phyloP scores from a whole-genome alignment of 2,797 vertebrate species.

The Cuculus canorus region DNA sequence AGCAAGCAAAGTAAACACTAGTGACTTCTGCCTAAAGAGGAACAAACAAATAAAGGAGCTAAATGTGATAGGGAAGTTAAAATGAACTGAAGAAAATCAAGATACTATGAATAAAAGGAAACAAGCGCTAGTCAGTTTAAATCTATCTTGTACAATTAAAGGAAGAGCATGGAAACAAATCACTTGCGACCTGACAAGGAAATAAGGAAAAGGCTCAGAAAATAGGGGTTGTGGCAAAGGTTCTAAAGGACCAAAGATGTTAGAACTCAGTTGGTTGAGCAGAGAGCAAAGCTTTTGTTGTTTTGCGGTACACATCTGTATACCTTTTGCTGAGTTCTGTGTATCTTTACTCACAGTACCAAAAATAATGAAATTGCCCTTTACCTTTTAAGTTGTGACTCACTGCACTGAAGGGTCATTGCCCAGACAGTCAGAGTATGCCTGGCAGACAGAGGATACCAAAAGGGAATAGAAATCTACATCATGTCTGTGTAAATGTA shows the following conservation, averaged over 20 bases:
- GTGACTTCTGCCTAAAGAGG: neutral
- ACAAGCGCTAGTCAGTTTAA: neutral
- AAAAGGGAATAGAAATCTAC: neutral
- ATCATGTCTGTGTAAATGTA: slow-evolving; percentile 36
- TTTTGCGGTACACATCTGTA: neutral
- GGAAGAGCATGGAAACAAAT: neutral
- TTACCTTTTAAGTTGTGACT: slow-evolving; percentile 50
- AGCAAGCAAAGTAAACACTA: neutral
- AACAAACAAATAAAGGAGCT: neutral
- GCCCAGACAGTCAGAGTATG: slow-evolving; percentile 48
- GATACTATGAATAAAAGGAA: neutral
- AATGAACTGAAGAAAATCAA: slow-evolving; percentile 8
- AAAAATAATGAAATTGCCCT: slow-evolving; percentile 35
- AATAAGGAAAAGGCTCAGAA: neutral
- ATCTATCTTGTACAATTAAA: neutral
- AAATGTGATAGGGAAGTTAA: neutral
- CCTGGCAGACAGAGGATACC: slow-evolving; percentile 30
- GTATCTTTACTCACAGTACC: neutral
- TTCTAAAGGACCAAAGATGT: neutral
- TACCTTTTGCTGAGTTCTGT: neutral
- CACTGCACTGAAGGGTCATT: slow-evolving; percentile 40
- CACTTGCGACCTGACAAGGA: neutral
- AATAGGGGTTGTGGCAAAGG: neutral
- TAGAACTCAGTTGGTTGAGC: neutral
- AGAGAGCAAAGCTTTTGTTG: neutral